phyloP scores from a whole-genome alignment of 2,797 vertebrate species.

The Melanotaenia maccullochi region DNA sequence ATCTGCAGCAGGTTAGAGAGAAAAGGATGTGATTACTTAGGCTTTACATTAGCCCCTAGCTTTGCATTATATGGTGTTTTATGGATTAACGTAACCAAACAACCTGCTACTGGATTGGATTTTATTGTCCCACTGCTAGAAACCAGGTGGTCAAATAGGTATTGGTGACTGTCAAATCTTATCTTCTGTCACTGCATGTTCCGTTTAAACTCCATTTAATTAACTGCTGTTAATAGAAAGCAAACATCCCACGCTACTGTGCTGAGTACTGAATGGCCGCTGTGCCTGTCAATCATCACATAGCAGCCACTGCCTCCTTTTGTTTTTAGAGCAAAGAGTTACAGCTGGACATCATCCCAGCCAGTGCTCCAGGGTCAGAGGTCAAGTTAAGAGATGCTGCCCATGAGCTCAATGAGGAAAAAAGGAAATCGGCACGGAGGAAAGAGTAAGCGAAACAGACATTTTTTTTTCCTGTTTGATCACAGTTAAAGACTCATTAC shows the following conservation, averaged over 20 bases:
- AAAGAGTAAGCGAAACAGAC: constrained; percentile 89
- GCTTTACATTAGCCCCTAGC: background rate
- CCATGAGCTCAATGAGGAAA: constrained; percentile 97
- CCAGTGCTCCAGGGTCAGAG: constrained; percentile 94
- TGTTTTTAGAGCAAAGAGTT: constrained; percentile 93
- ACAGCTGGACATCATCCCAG: constrained; percentile 96
- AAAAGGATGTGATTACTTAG: background rate
- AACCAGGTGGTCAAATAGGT: constrained; percentile 1
- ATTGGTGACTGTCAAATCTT: background rate
- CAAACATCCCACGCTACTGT: constrained; percentile 9
- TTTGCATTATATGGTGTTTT: constrained; percentile 3
- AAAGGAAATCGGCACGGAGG: constrained; percentile 95
- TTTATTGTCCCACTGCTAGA: background rate
- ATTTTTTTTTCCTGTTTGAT: background rate
- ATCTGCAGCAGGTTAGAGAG: background rate
- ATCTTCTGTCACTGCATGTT: background rate
- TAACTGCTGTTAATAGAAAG: constrained; percentile 27
- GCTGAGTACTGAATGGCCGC: constrained; percentile 17
- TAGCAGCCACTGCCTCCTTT: constrained; percentile 31
- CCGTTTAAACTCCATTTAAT: constrained; percentile 34
- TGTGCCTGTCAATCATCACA: constrained; percentile 10
- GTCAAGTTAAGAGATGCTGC: constrained; percentile 96
- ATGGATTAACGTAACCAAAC: background rate
- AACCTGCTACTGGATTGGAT: background rate
- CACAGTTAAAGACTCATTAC: no score